These are phyloP conservation scores for Oeneis ivallda DNA, from an alignment of 2,888 invertebrate species.

Conservation along the genomic window DNA sequence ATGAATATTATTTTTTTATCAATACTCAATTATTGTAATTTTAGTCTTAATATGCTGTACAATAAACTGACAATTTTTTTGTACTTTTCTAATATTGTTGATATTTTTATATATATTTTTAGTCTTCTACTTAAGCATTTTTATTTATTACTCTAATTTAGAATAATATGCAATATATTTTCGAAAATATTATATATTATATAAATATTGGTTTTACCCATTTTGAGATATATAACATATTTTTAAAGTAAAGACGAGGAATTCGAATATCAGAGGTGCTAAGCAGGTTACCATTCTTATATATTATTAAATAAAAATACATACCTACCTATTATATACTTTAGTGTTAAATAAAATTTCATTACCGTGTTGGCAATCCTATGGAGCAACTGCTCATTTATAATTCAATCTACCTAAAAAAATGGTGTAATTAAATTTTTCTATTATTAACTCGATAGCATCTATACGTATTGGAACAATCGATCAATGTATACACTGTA, in stretches of 20 bases:
- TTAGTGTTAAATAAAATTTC: background rate
- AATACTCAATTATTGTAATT: constrained; percentile 47
- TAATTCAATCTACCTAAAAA: background rate
- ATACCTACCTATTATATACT: background rate
- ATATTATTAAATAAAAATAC: constrained; percentile 19
- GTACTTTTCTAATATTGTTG: constrained; percentile 42
- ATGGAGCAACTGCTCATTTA: background rate
- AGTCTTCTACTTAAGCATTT: constrained; percentile 47
- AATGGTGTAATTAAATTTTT: background rate
- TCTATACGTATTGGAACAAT: background rate
- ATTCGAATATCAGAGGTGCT: constrained; percentile 63
- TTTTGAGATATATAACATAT: background rate
- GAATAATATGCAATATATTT: constrained; percentile 14
- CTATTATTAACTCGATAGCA: background rate
- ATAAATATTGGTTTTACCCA: constrained; percentile 9
- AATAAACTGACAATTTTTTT: constrained; percentile 45
- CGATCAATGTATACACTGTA: constrained; percentile 2
- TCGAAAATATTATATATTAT: background rate
- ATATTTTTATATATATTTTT: constrained; percentile 29
- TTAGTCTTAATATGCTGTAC: constrained; percentile 38
- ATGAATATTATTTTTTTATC: constrained; percentile 35
- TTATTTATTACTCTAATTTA: constrained; percentile 10
- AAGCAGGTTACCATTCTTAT: constrained; percentile 67
- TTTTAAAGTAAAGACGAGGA: constrained; percentile 37
- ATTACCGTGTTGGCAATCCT: background rate